phyloP scores from a whole-genome alignment of 2,888 invertebrate species.

The Cheiracanthium punctorium region DNA sequence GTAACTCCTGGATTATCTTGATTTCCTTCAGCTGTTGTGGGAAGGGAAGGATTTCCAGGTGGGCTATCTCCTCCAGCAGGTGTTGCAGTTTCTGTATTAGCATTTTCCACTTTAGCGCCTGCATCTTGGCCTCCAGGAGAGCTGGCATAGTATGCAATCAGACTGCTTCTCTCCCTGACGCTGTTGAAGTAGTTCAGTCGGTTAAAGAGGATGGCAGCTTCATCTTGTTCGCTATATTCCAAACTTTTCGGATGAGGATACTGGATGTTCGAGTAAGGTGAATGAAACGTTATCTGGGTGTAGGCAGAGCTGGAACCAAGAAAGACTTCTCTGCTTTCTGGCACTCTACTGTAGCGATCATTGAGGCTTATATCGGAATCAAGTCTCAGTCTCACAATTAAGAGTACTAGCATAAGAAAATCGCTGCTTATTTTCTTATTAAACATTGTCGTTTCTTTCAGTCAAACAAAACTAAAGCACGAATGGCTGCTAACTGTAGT shows the following conservation, averaged over 20 bases:
- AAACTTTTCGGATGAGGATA: constrained; percentile 51
- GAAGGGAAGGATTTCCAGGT: constrained; percentile 10
- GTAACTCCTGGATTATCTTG: background rate
- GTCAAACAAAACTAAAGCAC: too few relatives aligned
- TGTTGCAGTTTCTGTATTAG: background rate
- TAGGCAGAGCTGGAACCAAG: constrained; percentile 71
- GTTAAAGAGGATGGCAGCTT: constrained; percentile 40
- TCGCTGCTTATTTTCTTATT: constrained; percentile 90
- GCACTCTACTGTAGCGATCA: constrained; percentile 76
- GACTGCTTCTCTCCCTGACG: constrained; percentile 8
- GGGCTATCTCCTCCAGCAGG: background rate
- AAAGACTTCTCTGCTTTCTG: constrained; percentile 63
- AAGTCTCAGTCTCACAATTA: constrained; percentile 86
- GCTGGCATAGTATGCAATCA: constrained; percentile 41
- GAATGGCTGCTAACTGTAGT: too few relatives aligned
- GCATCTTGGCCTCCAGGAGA: constrained; percentile 12
- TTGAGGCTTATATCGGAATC: constrained; percentile 84
- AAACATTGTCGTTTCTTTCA: constrained; percentile 21
- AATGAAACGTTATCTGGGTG: constrained; percentile 59
- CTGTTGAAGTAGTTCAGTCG: constrained; percentile 41
- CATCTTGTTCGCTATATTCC: constrained; percentile 34
- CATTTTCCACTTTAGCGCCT: background rate
- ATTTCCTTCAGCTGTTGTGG: background rate
- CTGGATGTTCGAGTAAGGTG: background rate
- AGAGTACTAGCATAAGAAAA: constrained; percentile 86